Evolutionary conservation across 2,888 invertebrate genomes (phyloP).

Genomic region (Sabatieria punctata): DNA sequence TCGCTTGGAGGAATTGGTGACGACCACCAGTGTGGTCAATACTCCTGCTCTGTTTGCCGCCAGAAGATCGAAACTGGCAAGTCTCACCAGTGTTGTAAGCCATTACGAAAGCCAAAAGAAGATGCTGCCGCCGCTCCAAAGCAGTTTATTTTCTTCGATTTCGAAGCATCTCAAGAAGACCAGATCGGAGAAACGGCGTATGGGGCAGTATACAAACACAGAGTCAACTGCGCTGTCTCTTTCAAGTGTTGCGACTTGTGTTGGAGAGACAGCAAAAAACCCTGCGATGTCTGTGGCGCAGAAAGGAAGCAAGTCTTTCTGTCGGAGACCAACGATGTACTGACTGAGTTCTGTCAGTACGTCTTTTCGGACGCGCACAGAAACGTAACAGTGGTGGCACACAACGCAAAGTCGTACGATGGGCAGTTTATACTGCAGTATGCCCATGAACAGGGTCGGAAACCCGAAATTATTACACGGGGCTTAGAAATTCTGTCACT

Average conservation of each 20-base stretch:
- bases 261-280: not conserved
- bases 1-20: too few relatives aligned
- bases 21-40: too few relatives aligned
- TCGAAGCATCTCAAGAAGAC: not conserved
- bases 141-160: not conserved
- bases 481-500: constrained; percentile 9
- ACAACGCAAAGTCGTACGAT: constrained; percentile 10
- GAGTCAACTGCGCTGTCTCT: not conserved
- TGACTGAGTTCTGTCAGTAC: not conserved
- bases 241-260: not conserved
- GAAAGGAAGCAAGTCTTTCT: too few relatives aligned
- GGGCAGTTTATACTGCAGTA: constrained; percentile 8
- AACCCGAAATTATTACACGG: not conserved
- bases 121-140: too few relatives aligned
- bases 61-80: too few relatives aligned
- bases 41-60: too few relatives aligned
- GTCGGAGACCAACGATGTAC: not conserved
- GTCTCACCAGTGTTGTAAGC: too few relatives aligned
- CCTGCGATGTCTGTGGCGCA: not conserved
- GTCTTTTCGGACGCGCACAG: not conserved
- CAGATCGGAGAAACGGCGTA: not conserved
- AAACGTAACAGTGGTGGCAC: constrained; percentile 6
- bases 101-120: too few relatives aligned
- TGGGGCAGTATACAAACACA: not conserved
- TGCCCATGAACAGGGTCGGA: not conserved